Percentiles rank a stretch among this genome's conserved stretches.
phyloP scores from a whole-genome alignment of 2,888 invertebrate species.

The Itoplectis maculator region DNA sequence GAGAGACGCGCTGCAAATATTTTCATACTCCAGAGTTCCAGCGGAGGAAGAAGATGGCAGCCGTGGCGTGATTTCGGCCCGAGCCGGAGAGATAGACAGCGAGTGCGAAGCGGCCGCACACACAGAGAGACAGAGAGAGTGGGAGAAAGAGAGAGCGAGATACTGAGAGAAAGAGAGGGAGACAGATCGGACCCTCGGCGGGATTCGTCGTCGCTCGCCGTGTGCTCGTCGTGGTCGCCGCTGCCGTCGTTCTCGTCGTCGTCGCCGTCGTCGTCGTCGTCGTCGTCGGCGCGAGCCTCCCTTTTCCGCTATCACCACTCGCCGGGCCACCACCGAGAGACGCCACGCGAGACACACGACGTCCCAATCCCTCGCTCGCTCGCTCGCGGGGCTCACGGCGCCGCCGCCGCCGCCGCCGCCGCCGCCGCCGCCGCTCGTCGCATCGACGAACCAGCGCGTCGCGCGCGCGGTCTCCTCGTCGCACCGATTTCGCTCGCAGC shows the following conservation, averaged over 20 bases:
- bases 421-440: too few species aligned
- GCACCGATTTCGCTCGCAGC: background rate
- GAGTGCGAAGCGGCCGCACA: conserved; percentile 51
- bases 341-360: background rate
- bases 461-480: background rate
- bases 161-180: too few species aligned
- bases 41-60: conserved; percentile 84
- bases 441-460: too few species aligned
- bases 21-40: conserved; percentile 83
- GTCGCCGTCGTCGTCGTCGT: too few species aligned
- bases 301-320: background rate
- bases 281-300: conserved; percentile 19
- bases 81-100: conserved; percentile 67
- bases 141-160: too few species aligned
- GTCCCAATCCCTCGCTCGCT: conserved; percentile 11
- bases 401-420: too few species aligned
- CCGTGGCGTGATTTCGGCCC: conserved; percentile 81
- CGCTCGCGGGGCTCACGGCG: too few species aligned
- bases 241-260: too few species aligned
- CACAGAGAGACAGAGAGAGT: too few species aligned
- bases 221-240: too few species aligned
- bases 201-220: conserved; percentile 51
- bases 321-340: background rate
- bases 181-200: too few species aligned
- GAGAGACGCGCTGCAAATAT: conserved; percentile 82